Evolutionary conservation across 2,113 vertebrate genomes (phyloP).

Genomic region (Ardeotis arabs): DNA sequence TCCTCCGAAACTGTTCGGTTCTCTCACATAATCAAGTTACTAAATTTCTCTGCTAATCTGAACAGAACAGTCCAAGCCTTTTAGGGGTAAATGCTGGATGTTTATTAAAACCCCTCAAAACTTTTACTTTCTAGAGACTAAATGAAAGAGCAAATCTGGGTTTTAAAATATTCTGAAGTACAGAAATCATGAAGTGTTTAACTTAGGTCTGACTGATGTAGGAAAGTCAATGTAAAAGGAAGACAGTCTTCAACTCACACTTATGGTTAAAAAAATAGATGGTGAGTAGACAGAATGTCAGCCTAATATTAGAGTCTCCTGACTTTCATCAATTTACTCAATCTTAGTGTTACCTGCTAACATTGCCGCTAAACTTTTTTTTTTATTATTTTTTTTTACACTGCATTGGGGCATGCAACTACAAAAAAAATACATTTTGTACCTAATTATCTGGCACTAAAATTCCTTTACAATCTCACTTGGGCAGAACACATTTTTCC

Average conservation of each 20-base stretch:
- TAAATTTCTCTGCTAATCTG: constrained; percentile 22
- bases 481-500: constrained; percentile 30
- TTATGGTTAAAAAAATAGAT: constrained; percentile 34
- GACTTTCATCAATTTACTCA: constrained; percentile 3
- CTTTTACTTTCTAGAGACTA: constrained; percentile 53
- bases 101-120: constrained; percentile 51
- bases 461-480: constrained; percentile 17
- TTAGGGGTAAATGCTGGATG: neutral
- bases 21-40: neutral
- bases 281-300: constrained; percentile 43
- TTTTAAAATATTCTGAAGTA: constrained; percentile 45
- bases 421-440: constrained; percentile 16
- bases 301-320: neutral
- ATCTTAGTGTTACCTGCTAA: constrained; percentile 14
- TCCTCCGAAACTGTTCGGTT: constrained; percentile 45
- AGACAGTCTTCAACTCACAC: constrained; percentile 42
- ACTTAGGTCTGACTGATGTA: constrained; percentile 23
- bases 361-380: neutral
- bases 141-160: constrained; percentile 18
- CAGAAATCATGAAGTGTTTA: constrained; percentile 35
- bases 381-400: neutral
- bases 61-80: constrained; percentile 29
- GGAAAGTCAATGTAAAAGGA: constrained; percentile 51
- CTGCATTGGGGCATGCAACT: neutral
- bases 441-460: constrained; percentile 1